phyloP scores from a whole-genome alignment of 2,113 vertebrate genomes.

The Platycercus adscitus region DNA sequence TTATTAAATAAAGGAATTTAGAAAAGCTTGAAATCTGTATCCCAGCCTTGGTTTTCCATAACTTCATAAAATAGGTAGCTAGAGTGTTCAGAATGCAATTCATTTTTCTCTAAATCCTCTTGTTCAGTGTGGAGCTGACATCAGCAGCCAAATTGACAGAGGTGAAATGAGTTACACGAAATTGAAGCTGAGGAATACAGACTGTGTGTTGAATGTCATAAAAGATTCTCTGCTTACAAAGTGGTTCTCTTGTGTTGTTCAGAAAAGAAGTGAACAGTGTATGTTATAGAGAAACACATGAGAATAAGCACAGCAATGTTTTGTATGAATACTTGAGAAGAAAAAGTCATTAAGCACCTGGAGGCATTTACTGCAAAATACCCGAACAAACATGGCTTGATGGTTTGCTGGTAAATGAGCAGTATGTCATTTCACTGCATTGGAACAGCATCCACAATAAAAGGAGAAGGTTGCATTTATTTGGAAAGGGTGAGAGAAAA shows the following conservation, averaged over 20 bases:
- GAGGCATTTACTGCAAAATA: not conserved
- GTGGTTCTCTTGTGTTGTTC: not conserved
- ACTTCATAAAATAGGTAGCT: conserved; percentile 9
- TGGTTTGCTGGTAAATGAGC: not conserved
- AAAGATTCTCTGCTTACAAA: conserved; percentile 16
- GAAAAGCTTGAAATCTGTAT: not conserved
- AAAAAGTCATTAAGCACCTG: conserved; percentile 31
- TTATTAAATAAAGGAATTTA: not conserved
- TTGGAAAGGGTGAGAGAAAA: not conserved
- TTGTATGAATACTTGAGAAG: not conserved
- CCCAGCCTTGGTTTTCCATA: conserved; percentile 1
- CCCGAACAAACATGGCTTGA: not conserved
- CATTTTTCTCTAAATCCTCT: not conserved
- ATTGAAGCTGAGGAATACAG: not conserved
- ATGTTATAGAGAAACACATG: not conserved
- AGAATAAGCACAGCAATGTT: conserved; percentile 25
- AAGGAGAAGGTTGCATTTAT: not conserved
- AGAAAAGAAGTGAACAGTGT: not conserved
- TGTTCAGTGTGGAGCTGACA: conserved; percentile 30
- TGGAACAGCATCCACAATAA: not conserved
- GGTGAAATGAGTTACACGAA: conserved; percentile 28
- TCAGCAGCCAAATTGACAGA: conserved; percentile 27
- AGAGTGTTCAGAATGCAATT: conserved; percentile 15
- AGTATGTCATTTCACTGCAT: not conserved
- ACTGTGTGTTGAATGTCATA: not conserved